Base-by-base conservation (phyloP, 2,888 invertebrate species). In the Cryptocephalus primarius region DNA sequence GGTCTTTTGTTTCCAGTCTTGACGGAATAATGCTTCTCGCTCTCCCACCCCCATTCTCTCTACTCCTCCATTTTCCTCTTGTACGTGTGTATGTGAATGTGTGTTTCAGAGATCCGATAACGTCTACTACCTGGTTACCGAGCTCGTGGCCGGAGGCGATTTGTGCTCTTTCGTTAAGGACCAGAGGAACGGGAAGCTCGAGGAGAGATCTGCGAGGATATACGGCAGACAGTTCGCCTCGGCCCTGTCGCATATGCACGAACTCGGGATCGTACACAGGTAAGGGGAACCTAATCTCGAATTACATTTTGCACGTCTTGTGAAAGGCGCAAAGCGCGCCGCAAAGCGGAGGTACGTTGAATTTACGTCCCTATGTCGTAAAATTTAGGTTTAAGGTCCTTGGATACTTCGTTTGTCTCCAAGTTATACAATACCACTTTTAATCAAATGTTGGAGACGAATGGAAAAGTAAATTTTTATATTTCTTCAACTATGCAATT, bases 61-160 rank as follows among this genome's bases (percentile, higher is more conserved):
- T 6, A n/a, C 6, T 22, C 22, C 22, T 22, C 22, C 22, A 22
- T 22, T 22, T 22, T 6, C 22, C 22, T 22, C 22, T 22, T 22
- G 22, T 22, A 22, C 22, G 22, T 22, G 22, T 22, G 22, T 22
- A 22, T 22, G 31, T 39, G 33, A 32, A 39, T 46, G 13, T 42
- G 32, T 42, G 40, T 48, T 51, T 33, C 45, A 51, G 56, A 49
- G 55, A 51, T 50, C 59, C 59, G 81, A 81, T 32, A 79, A 81
- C 11, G 72, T 83, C 32, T 80, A 85, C 64, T 86, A 83, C 68
- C 75, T 85, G 61, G 83, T 84, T 60, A 80, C 82, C 67, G 86
- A 86, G 69, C 75, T 83, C 56, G 82, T 82, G 10, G 73, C 76
- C 42, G 85, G 85, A 44, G 83, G 84, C 11, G 84, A 85, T 69